Conservation (phyloP, 2,113 vertebrate genomes). For the Oreocharis arfaki region DNA sequence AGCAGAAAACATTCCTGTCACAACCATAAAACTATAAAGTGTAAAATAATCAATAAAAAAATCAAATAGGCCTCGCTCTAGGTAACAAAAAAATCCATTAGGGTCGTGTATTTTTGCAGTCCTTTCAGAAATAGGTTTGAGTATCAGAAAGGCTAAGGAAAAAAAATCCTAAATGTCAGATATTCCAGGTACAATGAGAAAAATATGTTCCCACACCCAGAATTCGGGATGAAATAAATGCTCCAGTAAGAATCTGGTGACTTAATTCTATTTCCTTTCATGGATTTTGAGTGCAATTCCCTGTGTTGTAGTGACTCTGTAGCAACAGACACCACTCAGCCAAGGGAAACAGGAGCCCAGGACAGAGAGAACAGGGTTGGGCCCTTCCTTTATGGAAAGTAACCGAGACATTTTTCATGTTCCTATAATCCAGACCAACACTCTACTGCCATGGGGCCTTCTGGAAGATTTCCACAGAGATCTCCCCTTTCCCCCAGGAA, state of each 20-base stretch:
- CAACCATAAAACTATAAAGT: not conserved
- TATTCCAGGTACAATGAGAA: not conserved
- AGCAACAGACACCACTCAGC: not conserved
- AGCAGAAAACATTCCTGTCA: not conserved
- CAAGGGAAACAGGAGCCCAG: not conserved
- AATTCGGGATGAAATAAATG: not conserved
- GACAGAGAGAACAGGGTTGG: not conserved
- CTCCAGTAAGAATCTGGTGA: not conserved
- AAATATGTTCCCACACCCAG: not conserved
- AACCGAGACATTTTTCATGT: not conserved
- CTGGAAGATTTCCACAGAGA: not conserved
- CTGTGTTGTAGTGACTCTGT: not conserved
- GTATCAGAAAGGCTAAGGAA: not conserved
- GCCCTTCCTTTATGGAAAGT: not conserved
- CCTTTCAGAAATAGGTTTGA: not conserved
- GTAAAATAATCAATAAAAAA: not conserved
- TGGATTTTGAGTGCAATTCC: not conserved
- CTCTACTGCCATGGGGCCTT: fast-evolving
- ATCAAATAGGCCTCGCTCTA: not conserved
- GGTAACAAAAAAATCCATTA: not conserved
- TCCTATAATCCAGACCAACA: not conserved
- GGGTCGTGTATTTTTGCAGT: not conserved
- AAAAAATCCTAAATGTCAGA: not conserved
- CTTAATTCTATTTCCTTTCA: not conserved
- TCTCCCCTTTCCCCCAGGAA: not conserved